Percentiles rank a stretch among this genome's conserved stretches.
Evolutionary conservation across 2,797 vertebrate species (phyloP).

Genomic region (Yasuhikotakia modesta): DNA sequence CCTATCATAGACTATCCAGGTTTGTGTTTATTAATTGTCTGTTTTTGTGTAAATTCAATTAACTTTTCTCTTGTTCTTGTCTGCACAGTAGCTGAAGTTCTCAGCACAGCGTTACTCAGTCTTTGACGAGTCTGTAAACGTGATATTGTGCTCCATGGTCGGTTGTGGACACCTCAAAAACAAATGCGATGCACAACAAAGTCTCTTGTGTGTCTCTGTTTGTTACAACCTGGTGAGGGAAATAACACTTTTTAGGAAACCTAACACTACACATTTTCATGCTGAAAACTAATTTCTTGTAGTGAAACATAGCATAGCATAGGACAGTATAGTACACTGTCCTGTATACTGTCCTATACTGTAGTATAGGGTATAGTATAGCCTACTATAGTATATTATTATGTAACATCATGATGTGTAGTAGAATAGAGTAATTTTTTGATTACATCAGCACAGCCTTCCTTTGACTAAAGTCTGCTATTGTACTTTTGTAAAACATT

Average conservation of each 20-base stretch:
- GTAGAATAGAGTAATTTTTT: too few species aligned
- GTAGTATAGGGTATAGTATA: too few species aligned
- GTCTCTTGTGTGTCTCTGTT: slow-evolving; percentile 97
- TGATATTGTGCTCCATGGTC: slow-evolving; percentile 96
- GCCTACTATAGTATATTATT: too few species aligned
- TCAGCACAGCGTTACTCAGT: slow-evolving; percentile 74
- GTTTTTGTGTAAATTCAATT: slow-evolving; percentile 51
- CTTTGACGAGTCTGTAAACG: slow-evolving; percentile 92
- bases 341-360: too few species aligned
- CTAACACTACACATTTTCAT: too few species aligned
- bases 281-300: too few species aligned
- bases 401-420: too few species aligned
- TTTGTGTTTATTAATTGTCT: slow-evolving; percentile 47
- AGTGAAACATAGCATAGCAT: too few species aligned
- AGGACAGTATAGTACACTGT: too few species aligned
- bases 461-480: too few species aligned
- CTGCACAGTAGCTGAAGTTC: background rate
- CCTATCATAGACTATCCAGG: slow-evolving; percentile 55
- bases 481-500: too few species aligned
- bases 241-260: slow-evolving; percentile 8
- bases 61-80: slow-evolving; percentile 44
- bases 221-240: slow-evolving; percentile 85
- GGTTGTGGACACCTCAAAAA: slow-evolving; percentile 93
- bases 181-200: slow-evolving; percentile 93
- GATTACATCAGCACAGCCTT: too few species aligned